These are phyloP conservation scores for Anolis sagrei DNA, from an alignment of 2,113 vertebrate species.

Conservation along the genomic window DNA sequence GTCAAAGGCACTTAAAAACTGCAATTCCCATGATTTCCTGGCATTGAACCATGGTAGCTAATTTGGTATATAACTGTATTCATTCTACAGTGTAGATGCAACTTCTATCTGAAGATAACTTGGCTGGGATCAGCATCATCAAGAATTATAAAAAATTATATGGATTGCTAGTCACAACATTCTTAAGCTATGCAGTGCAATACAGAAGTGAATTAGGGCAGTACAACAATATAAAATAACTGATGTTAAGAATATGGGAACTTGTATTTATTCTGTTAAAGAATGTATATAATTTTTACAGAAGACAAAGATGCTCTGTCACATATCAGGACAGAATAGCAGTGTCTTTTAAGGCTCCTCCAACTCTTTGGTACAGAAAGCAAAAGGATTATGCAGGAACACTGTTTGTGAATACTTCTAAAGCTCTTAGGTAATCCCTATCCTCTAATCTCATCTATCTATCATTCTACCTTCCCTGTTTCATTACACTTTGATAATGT, in stretches of 20 bases:
- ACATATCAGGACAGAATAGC: conserved; percentile 45
- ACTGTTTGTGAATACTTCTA: conserved; percentile 53
- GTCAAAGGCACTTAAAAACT: too few relatives aligned
- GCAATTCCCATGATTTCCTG: too few relatives aligned
- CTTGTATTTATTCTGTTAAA: neutral
- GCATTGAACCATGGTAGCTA: too few relatives aligned
- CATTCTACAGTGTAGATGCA: too few relatives aligned
- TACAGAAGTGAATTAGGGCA: neutral
- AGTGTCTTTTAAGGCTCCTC: conserved; percentile 50
- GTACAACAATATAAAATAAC: neutral
- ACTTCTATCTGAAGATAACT: neutral
- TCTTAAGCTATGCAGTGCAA: neutral
- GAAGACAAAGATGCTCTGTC: conserved; percentile 42
- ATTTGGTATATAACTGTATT: too few relatives aligned
- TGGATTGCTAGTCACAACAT: conserved; percentile 14
- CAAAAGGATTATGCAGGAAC: conserved; percentile 61
- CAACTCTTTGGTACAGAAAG: conserved; percentile 48
- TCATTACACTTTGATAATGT: conserved; percentile 59
- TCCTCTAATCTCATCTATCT: conserved; percentile 64
- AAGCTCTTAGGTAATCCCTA: conserved; percentile 67
- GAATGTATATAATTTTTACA: neutral
- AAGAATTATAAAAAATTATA: neutral
- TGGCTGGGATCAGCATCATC: neutral
- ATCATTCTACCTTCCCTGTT: conserved; percentile 42
- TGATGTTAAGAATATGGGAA: conserved; percentile 7